Evolutionary conservation across 2,113 vertebrate genomes (phyloP).

Genomic region (Nesogale talazaci): DNA sequence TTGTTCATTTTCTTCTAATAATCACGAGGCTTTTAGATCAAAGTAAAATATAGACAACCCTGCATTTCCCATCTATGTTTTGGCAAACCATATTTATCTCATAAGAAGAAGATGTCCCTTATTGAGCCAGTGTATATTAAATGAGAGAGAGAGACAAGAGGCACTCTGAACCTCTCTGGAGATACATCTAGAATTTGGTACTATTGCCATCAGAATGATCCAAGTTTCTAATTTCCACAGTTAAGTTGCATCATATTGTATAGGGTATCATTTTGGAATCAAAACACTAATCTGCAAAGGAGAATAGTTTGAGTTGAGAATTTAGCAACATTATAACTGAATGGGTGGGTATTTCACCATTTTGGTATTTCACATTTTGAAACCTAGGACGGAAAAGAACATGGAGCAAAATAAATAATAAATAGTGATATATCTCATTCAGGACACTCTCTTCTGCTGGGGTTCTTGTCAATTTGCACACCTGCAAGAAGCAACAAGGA

Average conservation of each 20-base stretch:
- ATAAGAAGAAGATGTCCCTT: slow-evolving; percentile 49
- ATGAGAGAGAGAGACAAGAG: background rate
- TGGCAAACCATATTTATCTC: slow-evolving; percentile 60
- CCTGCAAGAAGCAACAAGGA: background rate
- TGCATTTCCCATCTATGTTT: background rate
- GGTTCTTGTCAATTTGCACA: background rate
- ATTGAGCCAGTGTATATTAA: background rate
- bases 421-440: background rate
- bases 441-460: background rate
- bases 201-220: background rate
- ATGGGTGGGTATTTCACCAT: background rate
- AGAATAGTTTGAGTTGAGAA: background rate
- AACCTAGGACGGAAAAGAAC: background rate
- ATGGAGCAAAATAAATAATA: background rate
- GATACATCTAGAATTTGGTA: slow-evolving; percentile 22
- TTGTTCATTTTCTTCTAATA: slow-evolving; percentile 39
- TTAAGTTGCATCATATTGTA: slow-evolving; percentile 6
- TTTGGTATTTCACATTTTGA: background rate
- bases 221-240: slow-evolving; percentile 46
- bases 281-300: slow-evolving; percentile 30
- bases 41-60: background rate
- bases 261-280: background rate
- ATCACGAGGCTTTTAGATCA: slow-evolving; percentile 16
- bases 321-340: background rate
- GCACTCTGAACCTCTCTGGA: background rate